Evolutionary conservation across 2,113 vertebrate species (phyloP), one percentile per base, ranked within the genome.

Genomic region (Corythaixoides concolor): DNA sequence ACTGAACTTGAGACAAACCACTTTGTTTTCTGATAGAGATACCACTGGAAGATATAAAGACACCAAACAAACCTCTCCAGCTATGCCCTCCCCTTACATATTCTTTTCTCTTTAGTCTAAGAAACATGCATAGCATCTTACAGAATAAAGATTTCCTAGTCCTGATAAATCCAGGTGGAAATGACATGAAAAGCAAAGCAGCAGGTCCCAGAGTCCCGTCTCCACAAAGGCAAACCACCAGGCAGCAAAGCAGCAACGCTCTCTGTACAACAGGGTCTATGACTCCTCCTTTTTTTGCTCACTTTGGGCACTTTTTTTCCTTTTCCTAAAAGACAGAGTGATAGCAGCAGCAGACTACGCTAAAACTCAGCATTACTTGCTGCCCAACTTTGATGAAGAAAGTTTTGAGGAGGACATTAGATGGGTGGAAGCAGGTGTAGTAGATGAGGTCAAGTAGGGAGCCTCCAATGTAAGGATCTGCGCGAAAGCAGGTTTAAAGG

Each of bases 261-360:
- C n/a, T 11, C 41, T 3, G 15, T 22, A 28, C 1, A 3, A n/a
- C 30, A 49, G 15, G 6, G 28, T 16, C 24, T 10, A 28, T 4
- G 30, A n/a, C 43, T 66, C n/a, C 23, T n/a, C 8, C 15, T 27
- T 49, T 17, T 49, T 32, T 30, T 2, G 1, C 53, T 30, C n/a
- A 12, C 43, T 67, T 49, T 28, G 19, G 41, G 24, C 32, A 67
- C 12, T 27, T 53, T 52, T 41, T 2, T 30, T 12, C 5, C 12
- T 59, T 59, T 33, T 66, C 27, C 28, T 75, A 39, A 28, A 39
- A 39, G 52, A 66, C 0, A 2, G 30, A 10, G 55, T 5, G 33
- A 53, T 52, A 58, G 53, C 69, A 60, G 45, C 69, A 81, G 50
- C 52, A 32, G 60, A 12, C 28, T 37, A 6, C 14, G 45, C 39